A percentile compares a stretch with the other conserved stretches of the same genome.
These are phyloP conservation scores for Cryptotis parvus DNA, from an alignment of 2,113 vertebrate species.

Conservation along the genomic window DNA sequence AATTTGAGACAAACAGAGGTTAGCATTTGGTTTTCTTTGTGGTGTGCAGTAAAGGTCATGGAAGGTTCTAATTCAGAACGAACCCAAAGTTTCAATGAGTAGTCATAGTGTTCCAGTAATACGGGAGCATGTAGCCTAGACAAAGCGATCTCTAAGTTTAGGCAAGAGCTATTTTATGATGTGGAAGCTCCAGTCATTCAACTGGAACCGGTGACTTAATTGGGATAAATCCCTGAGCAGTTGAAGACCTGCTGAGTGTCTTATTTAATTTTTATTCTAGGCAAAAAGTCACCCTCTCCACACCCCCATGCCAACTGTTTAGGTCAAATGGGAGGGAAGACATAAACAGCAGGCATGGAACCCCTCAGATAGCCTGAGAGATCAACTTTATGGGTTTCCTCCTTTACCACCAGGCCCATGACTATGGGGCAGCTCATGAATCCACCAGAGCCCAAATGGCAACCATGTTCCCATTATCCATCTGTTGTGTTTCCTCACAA, in stretches of 20 bases:
- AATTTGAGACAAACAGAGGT: slow-evolving; percentile 83
- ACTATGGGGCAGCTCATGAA: slow-evolving; percentile 48
- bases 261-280: slow-evolving; percentile 61
- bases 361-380: neutral
- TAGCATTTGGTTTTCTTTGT: slow-evolving; percentile 72
- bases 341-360: slow-evolving; percentile 33
- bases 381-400: slow-evolving; percentile 10
- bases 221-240: neutral
- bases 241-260: slow-evolving; percentile 23
- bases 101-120: slow-evolving; percentile 39
- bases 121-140: neutral
- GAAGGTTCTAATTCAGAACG: slow-evolving; percentile 56
- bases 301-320: slow-evolving; percentile 30
- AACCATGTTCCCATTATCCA: slow-evolving; percentile 70
- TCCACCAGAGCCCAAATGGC: slow-evolving; percentile 63
- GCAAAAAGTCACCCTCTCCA: neutral
- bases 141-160: slow-evolving; percentile 43
- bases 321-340: slow-evolving; percentile 4
- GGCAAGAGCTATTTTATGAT: slow-evolving; percentile 34
- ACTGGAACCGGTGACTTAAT: slow-evolving; percentile 10
- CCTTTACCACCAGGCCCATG: neutral
- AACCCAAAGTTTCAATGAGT: slow-evolving; percentile 72
- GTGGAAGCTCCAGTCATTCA: slow-evolving; percentile 5
- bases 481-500: slow-evolving; percentile 77
- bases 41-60: slow-evolving; percentile 51